These are phyloP conservation scores for Petromus typicus DNA, from an alignment of 2,113 vertebrate species.

Conservation along the genomic window DNA sequence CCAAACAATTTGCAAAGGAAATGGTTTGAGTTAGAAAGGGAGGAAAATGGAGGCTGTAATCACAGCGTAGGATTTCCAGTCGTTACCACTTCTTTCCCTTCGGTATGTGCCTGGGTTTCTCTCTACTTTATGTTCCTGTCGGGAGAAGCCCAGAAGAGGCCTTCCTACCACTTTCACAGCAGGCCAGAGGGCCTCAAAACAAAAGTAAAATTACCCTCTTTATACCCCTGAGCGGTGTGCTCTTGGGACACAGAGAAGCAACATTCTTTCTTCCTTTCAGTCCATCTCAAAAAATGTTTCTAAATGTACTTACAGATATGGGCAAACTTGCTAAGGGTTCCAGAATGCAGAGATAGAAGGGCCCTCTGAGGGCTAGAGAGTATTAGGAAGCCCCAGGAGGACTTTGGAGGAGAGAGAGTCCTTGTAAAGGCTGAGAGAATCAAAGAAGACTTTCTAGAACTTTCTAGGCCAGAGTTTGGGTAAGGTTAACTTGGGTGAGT, in stretches of 20 bases:
- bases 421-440: not conserved
- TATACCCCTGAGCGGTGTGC: not conserved
- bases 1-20: constrained; percentile 61
- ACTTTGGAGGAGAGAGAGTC: not conserved
- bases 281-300: not conserved
- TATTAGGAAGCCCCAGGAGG: not conserved
- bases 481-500: not conserved
- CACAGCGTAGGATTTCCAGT: not conserved
- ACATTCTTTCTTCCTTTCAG: not conserved
- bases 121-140: not conserved
- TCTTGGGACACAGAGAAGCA: not conserved
- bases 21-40: constrained; percentile 11
- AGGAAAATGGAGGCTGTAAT: not conserved
- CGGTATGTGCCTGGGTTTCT: not conserved
- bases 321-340: not conserved
- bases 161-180: no score
- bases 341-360: not conserved
- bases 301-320: not conserved
- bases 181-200: not conserved
- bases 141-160: not conserved
- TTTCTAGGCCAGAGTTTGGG: not conserved
- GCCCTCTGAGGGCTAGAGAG: not conserved
- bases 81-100: not conserved
- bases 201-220: not conserved
- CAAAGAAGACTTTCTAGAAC: not conserved